Base-by-base conservation (phyloP, 2,113 vertebrate genomes). In the Callionymus lyra region DNA sequence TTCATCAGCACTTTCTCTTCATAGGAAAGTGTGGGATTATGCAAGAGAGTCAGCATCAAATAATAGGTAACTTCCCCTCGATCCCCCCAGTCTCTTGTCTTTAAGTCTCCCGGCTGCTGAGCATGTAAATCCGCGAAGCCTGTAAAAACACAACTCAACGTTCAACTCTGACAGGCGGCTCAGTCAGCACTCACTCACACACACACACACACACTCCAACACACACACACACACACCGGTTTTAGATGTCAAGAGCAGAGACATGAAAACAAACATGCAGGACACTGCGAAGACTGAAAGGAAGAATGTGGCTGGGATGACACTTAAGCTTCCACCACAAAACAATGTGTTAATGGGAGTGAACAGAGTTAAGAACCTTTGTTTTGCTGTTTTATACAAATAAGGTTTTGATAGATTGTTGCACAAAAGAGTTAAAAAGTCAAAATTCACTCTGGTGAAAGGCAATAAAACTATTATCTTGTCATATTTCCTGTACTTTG, bases 71-170 rank as follows among this genome's bases (percentile, higher is more conserved):
- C 60, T 38, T 55, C 38, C 41, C 49, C 53, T 16, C 33, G 12
- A 10, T 15, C 34, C 32, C 17, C 43, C 59, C 45, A 33, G 47
- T 53, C 45, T 49, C 57, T 72, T 72, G 69, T 83, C 73, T 82
- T 62, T 70, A 72, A 76, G 66, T 79, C 72, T 76, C 54, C 33
- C 17, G 17, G 49, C 59, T 79, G 79, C 81, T 81, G 76, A 82
- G 67, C 61, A 64, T 43, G 66, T 68, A 64, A 63, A 77, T 77
- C 62, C 63, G 48, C 41, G 61, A 72, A 60, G 67, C 59, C 63
- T 69, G 56, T 59, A 63, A 68, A 74, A 74, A 59, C 56, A 63
- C 62, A 58, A 48, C 58, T 67, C 63, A 61, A 68, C 66, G 71
- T 45, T 70, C 62, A 54, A 66, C 57, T 56, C 58, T 56, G 63